Evolutionary conservation across 2,113 vertebrate genomes (phyloP), one percentile per base, ranked within the genome.

Genomic region (Trinectes maculatus): DNA sequence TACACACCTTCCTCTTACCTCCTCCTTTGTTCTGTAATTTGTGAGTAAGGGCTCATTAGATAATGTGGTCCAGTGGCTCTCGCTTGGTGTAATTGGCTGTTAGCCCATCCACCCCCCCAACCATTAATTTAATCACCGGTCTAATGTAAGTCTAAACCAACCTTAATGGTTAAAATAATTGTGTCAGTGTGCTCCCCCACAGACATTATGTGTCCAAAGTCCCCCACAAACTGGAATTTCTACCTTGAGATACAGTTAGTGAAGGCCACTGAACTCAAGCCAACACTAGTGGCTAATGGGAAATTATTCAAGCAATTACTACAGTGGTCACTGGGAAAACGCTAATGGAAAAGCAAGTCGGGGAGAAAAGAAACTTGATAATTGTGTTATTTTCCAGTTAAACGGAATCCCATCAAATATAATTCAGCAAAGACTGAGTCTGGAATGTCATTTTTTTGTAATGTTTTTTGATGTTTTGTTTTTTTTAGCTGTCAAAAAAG

Each of bases 71-170:
- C 67, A 72, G 64, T 39, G 44, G 74, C 78, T 85, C 60, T 58
- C 60, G 58, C 67, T 77, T 79, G 73, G 71, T 61, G 78, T 87
- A 89, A 87, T 86, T 91, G 84, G 80, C 74, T 83, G 77, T 85
- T 76, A 56, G 85, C 61, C 63, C 55, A 59, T 62, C 51, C 7
- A 61, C 71, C 77, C 75, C 71, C 69, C 76, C 71, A 46, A 74
- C 48, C 84, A 87, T 90, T 90, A 85, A 89, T 89, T 83, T 44
- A 89, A 87, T 91, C 81, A 84, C 65, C 49, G 65, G 43, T 72
- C 60, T 70, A 54, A 66, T 76, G 82, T 83, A 84, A 84, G 87
- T 56, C 71, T 74, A 80, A 65, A 86, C 81, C 70, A 69, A 52
- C 68, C 80, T 70, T 87, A 81, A 88, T 86, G 77, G 80, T 83